phyloP scores from a whole-genome alignment of 2,797 vertebrate genomes.

The Halcyon leucocephala region DNA sequence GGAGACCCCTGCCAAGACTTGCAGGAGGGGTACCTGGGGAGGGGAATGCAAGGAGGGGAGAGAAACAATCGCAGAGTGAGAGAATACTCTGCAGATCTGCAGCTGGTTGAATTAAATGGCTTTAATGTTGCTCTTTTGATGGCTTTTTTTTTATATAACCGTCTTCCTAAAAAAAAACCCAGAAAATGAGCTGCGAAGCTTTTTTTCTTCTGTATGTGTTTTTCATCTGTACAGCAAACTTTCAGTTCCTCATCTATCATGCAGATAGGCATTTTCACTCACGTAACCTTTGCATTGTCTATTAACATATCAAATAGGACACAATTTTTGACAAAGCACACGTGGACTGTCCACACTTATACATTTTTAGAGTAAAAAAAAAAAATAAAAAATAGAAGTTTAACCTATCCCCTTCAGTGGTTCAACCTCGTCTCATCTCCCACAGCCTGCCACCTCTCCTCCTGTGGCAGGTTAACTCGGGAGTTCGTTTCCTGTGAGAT shows the following conservation, averaged over 20 bases:
- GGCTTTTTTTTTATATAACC: neutral
- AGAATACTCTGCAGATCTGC: neutral
- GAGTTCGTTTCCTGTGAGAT: neutral
- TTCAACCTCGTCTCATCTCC: neutral
- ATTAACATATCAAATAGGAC: neutral
- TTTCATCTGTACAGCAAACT: neutral
- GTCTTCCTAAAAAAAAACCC: neutral
- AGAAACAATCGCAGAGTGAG: too few relatives aligned
- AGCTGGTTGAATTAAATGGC: neutral
- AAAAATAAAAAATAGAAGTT: neutral
- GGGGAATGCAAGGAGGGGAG: neutral
- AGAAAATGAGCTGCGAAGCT: neutral
- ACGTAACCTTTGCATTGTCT: neutral
- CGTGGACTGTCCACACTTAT: neutral
- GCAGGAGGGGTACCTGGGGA: neutral
- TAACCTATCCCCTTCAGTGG: neutral
- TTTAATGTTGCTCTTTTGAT: neutral
- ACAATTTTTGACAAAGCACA: neutral
- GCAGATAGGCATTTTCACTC: neutral
- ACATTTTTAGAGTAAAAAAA: neutral
- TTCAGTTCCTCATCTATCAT: neutral
- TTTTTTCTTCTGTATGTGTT: neutral
- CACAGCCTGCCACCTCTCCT: neutral
- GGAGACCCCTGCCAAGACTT: neutral
- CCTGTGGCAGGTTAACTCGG: neutral